Evolutionary conservation across 2,888 invertebrate genomes (phyloP).

Genomic region (Diploptera punctata): DNA sequence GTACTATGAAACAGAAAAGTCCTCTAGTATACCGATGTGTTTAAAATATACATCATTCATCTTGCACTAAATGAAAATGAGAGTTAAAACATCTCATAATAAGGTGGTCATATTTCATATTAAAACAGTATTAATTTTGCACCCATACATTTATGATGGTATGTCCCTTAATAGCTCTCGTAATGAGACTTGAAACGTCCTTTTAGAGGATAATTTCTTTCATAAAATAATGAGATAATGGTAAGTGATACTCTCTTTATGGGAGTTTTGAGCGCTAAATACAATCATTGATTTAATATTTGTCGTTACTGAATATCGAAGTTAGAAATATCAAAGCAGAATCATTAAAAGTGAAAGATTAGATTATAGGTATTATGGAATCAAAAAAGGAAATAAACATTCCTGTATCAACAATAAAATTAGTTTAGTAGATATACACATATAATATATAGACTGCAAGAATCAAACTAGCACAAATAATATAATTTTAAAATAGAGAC

Average conservation of each 20-base stretch:
- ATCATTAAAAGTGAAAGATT: background rate
- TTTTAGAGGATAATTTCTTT: background rate
- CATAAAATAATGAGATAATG: background rate
- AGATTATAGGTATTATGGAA: background rate
- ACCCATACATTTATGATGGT: too few species aligned
- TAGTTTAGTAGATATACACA: background rate
- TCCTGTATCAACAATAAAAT: slow-evolving; percentile 7
- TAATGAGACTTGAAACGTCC: background rate
- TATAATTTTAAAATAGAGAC: background rate
- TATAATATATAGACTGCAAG: background rate
- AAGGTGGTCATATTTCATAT: too few species aligned
- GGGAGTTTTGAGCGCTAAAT: background rate
- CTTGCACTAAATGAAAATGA: too few species aligned
- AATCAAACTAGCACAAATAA: background rate
- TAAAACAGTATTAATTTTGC: too few species aligned
- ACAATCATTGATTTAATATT: slow-evolving; percentile 7
- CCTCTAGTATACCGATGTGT: too few species aligned
- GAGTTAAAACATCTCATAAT: too few species aligned
- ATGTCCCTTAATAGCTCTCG: background rate
- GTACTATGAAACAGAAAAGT: too few species aligned
- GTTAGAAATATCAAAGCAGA: background rate
- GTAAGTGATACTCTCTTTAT: background rate
- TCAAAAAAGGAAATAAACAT: background rate
- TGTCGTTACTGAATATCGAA: background rate
- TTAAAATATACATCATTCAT: too few species aligned